Evolutionary conservation across 1,140 invertebrate genomes (phyloP).

Genomic region (Monochamus saltuarius): DNA sequence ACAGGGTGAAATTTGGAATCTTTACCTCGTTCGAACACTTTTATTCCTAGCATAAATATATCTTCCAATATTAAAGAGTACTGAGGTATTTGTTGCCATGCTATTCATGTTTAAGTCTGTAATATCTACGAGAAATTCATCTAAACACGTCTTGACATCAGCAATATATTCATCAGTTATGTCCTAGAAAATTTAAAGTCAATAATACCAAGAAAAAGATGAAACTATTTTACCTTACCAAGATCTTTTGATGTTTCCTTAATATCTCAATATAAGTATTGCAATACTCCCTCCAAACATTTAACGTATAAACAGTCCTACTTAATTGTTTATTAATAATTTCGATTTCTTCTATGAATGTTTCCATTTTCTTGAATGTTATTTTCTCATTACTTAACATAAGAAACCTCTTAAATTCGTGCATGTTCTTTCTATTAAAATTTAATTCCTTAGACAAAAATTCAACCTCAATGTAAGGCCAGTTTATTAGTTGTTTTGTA

Average conservation of each 20-base stretch:
- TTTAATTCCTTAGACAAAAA: slow-evolving; percentile 18
- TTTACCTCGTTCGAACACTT: slow-evolving; percentile 27
- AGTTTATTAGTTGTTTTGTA: slow-evolving; percentile 26
- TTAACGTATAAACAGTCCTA: slow-evolving; percentile 21
- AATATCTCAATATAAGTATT: slow-evolving; percentile 10
- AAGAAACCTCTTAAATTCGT: slow-evolving; percentile 21
- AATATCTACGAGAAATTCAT: slow-evolving; percentile 30
- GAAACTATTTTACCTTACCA: background rate
- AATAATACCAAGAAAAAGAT: background rate
- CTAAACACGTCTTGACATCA: slow-evolving; percentile 22
- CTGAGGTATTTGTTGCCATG: slow-evolving; percentile 29
- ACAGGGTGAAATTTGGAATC: background rate
- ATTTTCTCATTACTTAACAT: slow-evolving; percentile 13
- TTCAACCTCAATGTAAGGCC: slow-evolving; percentile 30
- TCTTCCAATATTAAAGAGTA: slow-evolving; percentile 32
- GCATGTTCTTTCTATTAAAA: slow-evolving; percentile 28
- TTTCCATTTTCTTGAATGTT: slow-evolving; percentile 9
- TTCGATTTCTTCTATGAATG: slow-evolving; percentile 27
- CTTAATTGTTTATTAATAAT: slow-evolving; percentile 17
- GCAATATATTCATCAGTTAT: background rate
- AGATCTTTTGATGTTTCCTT: slow-evolving; percentile 1
- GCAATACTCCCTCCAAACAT: slow-evolving; percentile 11
- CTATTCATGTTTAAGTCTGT: slow-evolving; percentile 19
- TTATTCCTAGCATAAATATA: slow-evolving; percentile 29
- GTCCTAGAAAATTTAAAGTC: background rate